Base-by-base conservation (phyloP, 2,888 invertebrate species). In the Patella pellucida region DNA sequence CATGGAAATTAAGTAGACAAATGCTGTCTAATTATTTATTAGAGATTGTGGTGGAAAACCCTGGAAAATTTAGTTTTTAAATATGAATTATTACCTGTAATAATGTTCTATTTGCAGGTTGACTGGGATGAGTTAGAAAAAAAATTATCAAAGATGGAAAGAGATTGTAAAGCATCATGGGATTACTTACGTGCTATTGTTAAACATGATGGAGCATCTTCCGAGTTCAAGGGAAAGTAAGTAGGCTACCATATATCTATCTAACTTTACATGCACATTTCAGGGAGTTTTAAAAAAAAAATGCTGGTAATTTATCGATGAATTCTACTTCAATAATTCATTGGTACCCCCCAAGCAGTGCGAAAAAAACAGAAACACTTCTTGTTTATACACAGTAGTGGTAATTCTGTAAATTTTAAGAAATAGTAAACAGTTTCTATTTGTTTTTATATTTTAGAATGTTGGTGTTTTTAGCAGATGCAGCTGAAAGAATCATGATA, bases 121-220 rank as follows among this genome's bases (percentile, higher is more conserved):
- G 99, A 99, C 91, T 99, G 97, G 91, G 97, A 98, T 83, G 96
- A 98, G 87, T 92, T 99, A 74, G 93, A 94, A 68, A 93, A 94
- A 75, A 98, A 97, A 91, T 94, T 99, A 73, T 93, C 93, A 75
- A 95, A 96, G 88, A 92, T 99, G 89, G 99, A 99, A 92, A 93
- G 94, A 27, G 99, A 99, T 91, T 99, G 99, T 92, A 99, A 99
- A 90, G 95, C 96, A 0, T 97, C 97, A 0, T 98, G 97, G 96
- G 98, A 98, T 91, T 95, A 98, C 90, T 93, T 98, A 89, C 96
- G 97, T 92, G 94, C 96, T 68, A 96, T 99, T 79, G 95, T 97
- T 19, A 98, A 98, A 91, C 97, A 98, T 91, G 98, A 99, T 68
- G 89, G 88, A 56, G 86, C 83, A 78, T 84, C 87, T 23, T 83